These are phyloP conservation scores for Temnothorax curvispinosus DNA, from an alignment of 1,140 invertebrate genomes.

Conservation along the genomic window DNA sequence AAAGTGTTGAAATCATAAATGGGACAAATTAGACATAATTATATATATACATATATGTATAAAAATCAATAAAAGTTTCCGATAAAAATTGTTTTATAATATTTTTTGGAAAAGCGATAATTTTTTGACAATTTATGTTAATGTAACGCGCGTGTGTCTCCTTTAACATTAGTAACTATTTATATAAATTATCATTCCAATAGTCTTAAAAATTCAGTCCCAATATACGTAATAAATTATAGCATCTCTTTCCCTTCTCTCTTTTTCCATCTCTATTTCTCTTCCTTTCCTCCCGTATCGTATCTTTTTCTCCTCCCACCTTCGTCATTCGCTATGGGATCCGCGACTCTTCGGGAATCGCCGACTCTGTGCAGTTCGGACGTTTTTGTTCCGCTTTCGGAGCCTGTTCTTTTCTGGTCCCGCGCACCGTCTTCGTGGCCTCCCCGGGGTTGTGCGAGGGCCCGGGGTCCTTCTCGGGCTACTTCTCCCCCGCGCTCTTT, in stretches of 20 bases:
- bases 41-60: no score
- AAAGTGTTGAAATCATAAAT: neutral
- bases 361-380: slow-evolving; percentile 69
- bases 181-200: neutral
- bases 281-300: neutral
- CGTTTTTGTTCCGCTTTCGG: slow-evolving; percentile 72
- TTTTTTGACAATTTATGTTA: neutral
- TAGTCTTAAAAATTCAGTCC: neutral
- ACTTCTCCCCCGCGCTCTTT: slow-evolving; percentile 20
- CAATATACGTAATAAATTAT: neutral
- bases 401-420: slow-evolving; percentile 50
- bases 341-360: slow-evolving; percentile 73
- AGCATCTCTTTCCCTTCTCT: slow-evolving; percentile 12
- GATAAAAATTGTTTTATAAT: neutral
- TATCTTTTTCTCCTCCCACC: slow-evolving; percentile 31
- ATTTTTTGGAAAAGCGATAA: neutral
- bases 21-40: neutral
- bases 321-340: slow-evolving; percentile 70
- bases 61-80: neutral
- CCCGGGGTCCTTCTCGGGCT: neutral
- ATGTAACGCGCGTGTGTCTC: no score
- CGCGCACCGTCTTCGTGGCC: slow-evolving; percentile 10
- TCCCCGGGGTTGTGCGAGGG: neutral
- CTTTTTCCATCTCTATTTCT: slow-evolving; percentile 24
- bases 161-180: slow-evolving; percentile 5